Evolutionary conservation across 2,888 invertebrate species (phyloP), one percentile per base, ranked within the genome.

Genomic region (Andrena bicolor): DNA sequence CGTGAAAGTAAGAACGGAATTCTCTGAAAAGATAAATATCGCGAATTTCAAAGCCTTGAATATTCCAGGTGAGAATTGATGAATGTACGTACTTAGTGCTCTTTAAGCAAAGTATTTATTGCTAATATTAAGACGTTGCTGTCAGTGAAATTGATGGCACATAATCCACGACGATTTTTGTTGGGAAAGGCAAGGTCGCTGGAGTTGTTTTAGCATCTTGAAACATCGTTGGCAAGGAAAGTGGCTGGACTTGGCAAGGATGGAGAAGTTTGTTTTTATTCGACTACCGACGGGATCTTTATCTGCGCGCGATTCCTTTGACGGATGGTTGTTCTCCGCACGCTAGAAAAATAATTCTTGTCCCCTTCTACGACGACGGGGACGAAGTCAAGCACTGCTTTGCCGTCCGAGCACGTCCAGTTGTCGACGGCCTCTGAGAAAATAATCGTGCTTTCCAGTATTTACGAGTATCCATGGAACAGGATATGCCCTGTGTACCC

Each of bases 241-340:
- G 86, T 68, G 76, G 82, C 74, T 76, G 69, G 75, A 66, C 74
- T 66, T 30, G 48, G 58, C 76, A 41, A 63, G 82, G 75, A 80
- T 68, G 75, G 82, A 23, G 69, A 83, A 89, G 90, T 90, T 91
- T 92, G 90, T 91, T 92, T 91, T 92, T 86, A 89, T 90, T 90
- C 69, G 79, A 30, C 78, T 79, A 69, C 83, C 73, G 77, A 71
- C 66, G 65, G 82, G 82, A 83, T 82, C 76, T 75, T 85, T 82
- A 73, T 82, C 83, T 80, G 78, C 80, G 74, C 81, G 76, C 84
- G 84, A 89, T 84, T 88, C 80, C 86, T 88, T 87, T 88, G 87
- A 89, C 84, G 88, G 83, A 87, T 80, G 87, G 74, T 71, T 77
- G 76, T 73, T 73, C 79, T 41, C 61, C 61, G 77, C 61, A 65